Percentiles rank a stretch among this genome's conserved stretches.
Evolutionary conservation across 2,113 vertebrate species (phyloP).

Genomic region (Seriola dumerili): DNA sequence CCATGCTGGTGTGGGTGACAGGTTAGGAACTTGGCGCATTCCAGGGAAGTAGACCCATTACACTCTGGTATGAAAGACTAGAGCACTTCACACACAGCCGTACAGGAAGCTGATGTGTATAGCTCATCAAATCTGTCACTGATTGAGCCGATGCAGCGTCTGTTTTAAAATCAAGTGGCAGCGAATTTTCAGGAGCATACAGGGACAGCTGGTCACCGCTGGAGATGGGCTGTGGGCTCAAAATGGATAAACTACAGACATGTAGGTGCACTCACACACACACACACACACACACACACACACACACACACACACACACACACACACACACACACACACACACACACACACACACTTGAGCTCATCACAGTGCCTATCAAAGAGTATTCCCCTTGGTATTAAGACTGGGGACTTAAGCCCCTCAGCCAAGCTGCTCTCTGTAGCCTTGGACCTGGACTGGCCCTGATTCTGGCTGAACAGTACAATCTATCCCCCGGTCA

Average conservation of each 20-base stretch:
- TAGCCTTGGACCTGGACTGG: slow-evolving; percentile 64
- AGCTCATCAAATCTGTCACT: slow-evolving; percentile 61
- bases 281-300: slow-evolving; percentile 39
- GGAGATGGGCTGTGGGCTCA: slow-evolving; percentile 31
- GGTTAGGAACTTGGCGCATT: slow-evolving; percentile 58
- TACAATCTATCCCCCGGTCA: slow-evolving; percentile 75
- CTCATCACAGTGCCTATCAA: slow-evolving; percentile 65
- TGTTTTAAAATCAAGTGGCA: slow-evolving; percentile 66
- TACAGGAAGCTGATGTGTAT: slow-evolving; percentile 71
- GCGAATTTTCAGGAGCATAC: slow-evolving; percentile 49
- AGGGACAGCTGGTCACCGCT: slow-evolving; percentile 65
- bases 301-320: slow-evolving; percentile 42
- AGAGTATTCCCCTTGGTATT: slow-evolving; percentile 57
- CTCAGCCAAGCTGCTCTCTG: slow-evolving; percentile 71
- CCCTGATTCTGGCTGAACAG: slow-evolving; percentile 64
- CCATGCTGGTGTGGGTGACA: slow-evolving; percentile 65
- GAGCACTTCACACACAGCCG: slow-evolving; percentile 69
- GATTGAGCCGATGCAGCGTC: slow-evolving; percentile 56
- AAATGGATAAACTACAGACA: slow-evolving; percentile 31
- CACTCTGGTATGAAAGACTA: slow-evolving; percentile 66
- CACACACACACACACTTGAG: slow-evolving; percentile 50
- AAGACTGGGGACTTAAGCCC: slow-evolving; percentile 66
- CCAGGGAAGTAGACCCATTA: slow-evolving; percentile 64
- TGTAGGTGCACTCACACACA: slow-evolving; percentile 23
- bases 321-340: slow-evolving; percentile 38